Conservation (phyloP, 2,113 vertebrate genomes). For the Leucoraja erinaceus region DNA sequence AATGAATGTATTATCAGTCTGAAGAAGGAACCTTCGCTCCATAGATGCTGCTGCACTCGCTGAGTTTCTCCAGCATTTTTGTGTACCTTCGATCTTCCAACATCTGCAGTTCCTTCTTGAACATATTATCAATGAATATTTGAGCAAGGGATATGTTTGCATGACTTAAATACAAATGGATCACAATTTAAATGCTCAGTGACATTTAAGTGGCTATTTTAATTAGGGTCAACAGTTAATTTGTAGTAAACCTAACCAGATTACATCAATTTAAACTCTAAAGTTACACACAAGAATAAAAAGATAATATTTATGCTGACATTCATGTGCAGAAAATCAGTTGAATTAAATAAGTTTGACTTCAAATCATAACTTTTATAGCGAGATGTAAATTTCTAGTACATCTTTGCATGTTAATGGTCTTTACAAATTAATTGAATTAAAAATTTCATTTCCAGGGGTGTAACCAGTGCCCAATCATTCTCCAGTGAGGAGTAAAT, state of each 20-base stretch:
- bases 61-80: no score
- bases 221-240: background rate
- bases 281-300: background rate
- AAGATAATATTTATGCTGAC: background rate
- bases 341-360: background rate
- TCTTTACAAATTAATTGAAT: background rate
- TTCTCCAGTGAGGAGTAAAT: background rate
- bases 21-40: no score
- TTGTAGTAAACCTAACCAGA: background rate
- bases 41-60: no score
- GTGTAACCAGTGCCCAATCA: background rate
- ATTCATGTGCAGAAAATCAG: background rate
- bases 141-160: background rate
- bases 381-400: background rate
- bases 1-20: no score
- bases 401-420: background rate
- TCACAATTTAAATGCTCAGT: background rate
- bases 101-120: no score
- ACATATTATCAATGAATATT: background rate
- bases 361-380: background rate
- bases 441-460: background rate
- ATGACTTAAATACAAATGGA: background rate
- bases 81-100: no score
- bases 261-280: background rate
- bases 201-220: background rate